Evolutionary conservation across 2,113 vertebrate genomes (phyloP).

Genomic region (Spea bombifrons): DNA sequence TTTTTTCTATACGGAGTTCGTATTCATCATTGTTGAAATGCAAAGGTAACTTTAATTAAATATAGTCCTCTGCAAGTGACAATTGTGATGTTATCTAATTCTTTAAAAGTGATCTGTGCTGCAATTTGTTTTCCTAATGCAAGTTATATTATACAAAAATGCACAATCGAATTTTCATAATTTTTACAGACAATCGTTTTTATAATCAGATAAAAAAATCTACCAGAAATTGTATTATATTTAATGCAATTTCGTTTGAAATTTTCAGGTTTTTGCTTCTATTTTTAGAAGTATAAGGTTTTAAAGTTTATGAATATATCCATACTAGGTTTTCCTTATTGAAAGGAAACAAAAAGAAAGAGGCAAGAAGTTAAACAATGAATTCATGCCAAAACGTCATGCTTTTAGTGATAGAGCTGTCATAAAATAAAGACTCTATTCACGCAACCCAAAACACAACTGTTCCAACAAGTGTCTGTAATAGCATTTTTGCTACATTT

Average conservation of each 20-base stretch:
- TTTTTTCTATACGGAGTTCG: background rate
- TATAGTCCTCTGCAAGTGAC: background rate
- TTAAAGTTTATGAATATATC: background rate
- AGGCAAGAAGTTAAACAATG: slow-evolving; percentile 70
- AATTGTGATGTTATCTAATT: background rate
- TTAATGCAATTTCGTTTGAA: background rate
- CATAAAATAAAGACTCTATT: slow-evolving; percentile 78
- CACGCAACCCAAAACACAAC: slow-evolving; percentile 57
- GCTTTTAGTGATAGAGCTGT: slow-evolving; percentile 71
- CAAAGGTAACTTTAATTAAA: background rate
- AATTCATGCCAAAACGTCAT: slow-evolving; percentile 75
- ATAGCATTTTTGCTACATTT: too few species aligned
- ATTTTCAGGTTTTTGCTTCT: background rate
- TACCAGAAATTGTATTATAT: background rate
- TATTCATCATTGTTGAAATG: background rate
- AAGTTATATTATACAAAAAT: background rate
- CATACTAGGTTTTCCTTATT: background rate
- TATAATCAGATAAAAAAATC: background rate
- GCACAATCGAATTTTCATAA: background rate
- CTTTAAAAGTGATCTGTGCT: slow-evolving; percentile 6
- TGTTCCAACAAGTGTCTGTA: slow-evolving; percentile 67
- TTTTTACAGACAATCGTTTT: background rate
- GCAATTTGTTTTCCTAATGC: background rate
- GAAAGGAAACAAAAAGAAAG: slow-evolving; percentile 61
- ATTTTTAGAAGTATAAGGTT: too few species aligned